Evolutionary conservation across 2,888 invertebrate genomes (phyloP).

Genomic region (Pyrocoelia pectoralis): DNA sequence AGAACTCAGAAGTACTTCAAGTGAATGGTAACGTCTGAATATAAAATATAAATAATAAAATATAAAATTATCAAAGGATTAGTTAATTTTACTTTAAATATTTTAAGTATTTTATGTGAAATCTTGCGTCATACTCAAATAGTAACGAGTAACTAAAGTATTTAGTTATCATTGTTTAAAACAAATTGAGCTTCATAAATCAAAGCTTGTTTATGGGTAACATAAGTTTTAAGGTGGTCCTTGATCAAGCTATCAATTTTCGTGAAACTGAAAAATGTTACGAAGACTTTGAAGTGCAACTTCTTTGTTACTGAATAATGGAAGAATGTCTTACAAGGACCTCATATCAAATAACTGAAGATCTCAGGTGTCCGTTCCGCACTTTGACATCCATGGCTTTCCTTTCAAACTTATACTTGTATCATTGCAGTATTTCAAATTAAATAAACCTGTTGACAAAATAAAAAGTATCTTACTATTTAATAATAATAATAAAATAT

Average conservation of each 20-base stretch:
- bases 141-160: too few species aligned
- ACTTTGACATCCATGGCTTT: constrained; percentile 22
- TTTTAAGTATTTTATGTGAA: too few species aligned
- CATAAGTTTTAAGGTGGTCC: constrained; percentile 17
- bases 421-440: neutral
- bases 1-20: too few species aligned
- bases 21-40: too few species aligned
- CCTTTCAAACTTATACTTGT: constrained; percentile 3
- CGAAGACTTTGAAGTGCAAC: constrained; percentile 33
- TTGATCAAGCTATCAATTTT: constrained; percentile 30
- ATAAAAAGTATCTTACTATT: neutral
- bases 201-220: neutral
- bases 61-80: too few species aligned
- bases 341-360: constrained; percentile 31
- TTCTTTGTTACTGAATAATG: constrained; percentile 34
- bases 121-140: too few species aligned
- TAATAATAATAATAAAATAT: too few species aligned
- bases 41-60: too few species aligned
- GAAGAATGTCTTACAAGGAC: constrained; percentile 29
- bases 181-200: too few species aligned
- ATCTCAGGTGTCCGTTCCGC: constrained; percentile 35
- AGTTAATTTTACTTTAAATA: too few species aligned
- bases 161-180: too few species aligned
- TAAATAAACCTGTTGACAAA: neutral
- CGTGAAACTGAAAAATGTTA: constrained; percentile 27